phyloP scores from a whole-genome alignment of 2,888 invertebrate genomes.

The Loripinus fragilis region DNA sequence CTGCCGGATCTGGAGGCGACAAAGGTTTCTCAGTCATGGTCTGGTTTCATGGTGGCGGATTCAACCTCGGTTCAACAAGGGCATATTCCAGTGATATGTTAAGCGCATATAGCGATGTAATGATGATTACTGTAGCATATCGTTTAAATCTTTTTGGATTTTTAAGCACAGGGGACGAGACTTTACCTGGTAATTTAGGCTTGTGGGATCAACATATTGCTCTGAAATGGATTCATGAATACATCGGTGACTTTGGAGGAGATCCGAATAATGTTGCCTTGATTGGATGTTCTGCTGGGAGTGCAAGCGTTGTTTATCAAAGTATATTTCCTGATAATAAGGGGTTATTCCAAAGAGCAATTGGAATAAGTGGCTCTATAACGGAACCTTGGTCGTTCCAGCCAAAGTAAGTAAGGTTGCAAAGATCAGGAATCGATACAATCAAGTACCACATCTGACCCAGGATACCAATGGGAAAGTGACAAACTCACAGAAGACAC shows the following conservation, averaged over 20 bases:
- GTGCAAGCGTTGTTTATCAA: not conserved
- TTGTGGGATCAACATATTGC: not conserved
- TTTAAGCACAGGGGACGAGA: not conserved
- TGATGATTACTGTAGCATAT: not conserved
- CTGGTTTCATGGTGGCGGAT: not conserved
- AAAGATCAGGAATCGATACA: no score
- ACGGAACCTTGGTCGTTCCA: not conserved
- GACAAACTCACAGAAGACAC: no score
- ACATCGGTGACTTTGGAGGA: not conserved
- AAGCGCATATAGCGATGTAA: not conserved
- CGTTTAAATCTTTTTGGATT: not conserved
- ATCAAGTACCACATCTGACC: no score
- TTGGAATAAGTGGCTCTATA: not conserved
- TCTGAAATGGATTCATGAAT: not conserved
- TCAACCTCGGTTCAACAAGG: not conserved
- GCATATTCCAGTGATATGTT: not conserved
- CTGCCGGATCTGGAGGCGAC: not conserved
- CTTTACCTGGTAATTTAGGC: not conserved
- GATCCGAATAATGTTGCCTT: not conserved
- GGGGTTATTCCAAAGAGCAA: not conserved
- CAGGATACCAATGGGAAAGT: no score
- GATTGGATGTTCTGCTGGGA: not conserved
- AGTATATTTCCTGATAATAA: not conserved
- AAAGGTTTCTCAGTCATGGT: not conserved
- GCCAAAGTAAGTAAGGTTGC: no score